Evolutionary conservation across 1,140 invertebrate species (phyloP), one percentile per base, ranked within the genome.

Genomic region (Megathymus violae): DNA sequence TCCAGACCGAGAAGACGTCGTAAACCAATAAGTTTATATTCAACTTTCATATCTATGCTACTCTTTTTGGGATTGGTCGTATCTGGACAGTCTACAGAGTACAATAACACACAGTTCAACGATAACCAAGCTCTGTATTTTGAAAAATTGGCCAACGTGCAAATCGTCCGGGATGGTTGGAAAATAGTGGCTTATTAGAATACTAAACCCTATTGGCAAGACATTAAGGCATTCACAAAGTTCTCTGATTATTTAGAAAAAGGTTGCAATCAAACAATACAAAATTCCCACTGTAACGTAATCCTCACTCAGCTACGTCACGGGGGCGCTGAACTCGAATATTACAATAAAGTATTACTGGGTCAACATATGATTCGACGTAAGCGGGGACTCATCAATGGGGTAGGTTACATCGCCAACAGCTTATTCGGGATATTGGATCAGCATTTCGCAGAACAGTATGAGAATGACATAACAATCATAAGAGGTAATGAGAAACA

Each of bases 111-210:
- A 3, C 19, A 22, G 5, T 31, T 31, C 7, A 31, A 31, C 7
- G 27, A 31, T 7, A 31, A 31, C 7, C 27, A 31, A 31, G 27
- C 3, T 31, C 27, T 31, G 27, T 31, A 31, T 31, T 31, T 31
- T 31, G 27, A 31, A 31, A 31, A 31, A 31, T 9, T 31, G 4
- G 62, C 60, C 5, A 51, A 64, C n/a, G 10, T 73, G 4, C 52
- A 62, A 15, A 54, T 58, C 31, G 60, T 74, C 3, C 50, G 40
- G 17, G 71, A 74, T 40, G 58, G 69, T 31, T 74, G 71, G 67
- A 69, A 38, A 15, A 9, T 73, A 11, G 41, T 74, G 1, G 50
- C 56, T 6, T 74, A 60, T 36, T 69, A 69, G 14, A 67, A 74
- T 10, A 50, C 66, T 50, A 22, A 44, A 0, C 46, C 43, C 0